Conservation (phyloP, 2,113 vertebrate species). For the Onychostoma macrolepis region DNA sequence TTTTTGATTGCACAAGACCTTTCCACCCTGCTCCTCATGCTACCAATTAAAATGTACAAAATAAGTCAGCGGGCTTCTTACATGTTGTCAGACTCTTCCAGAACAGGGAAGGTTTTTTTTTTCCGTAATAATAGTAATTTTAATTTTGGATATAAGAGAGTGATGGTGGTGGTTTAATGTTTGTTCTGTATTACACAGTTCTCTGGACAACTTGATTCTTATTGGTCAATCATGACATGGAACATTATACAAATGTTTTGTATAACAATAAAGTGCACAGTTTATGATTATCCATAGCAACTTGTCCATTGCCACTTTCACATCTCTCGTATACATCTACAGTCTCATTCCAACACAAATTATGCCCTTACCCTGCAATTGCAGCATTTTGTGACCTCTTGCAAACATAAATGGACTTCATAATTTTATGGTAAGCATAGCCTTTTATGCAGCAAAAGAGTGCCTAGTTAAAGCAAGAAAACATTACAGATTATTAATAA, state of each 20-base stretch:
- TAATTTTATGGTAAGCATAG: background rate
- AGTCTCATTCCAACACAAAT: background rate
- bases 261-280: background rate
- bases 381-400: background rate
- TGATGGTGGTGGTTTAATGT: background rate
- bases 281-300: background rate
- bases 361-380: background rate
- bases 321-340: background rate
- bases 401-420: background rate
- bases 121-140: background rate
- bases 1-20: background rate
- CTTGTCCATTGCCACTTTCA: background rate
- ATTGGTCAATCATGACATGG: background rate
- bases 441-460: too few relatives aligned
- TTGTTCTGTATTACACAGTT: background rate
- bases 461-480: too few relatives aligned
- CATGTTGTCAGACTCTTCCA: background rate
- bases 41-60: background rate
- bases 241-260: background rate
- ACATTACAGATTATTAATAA: too few relatives aligned
- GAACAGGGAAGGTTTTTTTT: background rate
- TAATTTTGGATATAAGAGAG: too few relatives aligned
- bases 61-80: background rate
- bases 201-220: background rate
- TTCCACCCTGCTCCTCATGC: background rate